Evolutionary conservation across 1,140 invertebrate species (phyloP), one percentile per base, ranked within the genome.

Genomic region (Bombus picipes): DNA sequence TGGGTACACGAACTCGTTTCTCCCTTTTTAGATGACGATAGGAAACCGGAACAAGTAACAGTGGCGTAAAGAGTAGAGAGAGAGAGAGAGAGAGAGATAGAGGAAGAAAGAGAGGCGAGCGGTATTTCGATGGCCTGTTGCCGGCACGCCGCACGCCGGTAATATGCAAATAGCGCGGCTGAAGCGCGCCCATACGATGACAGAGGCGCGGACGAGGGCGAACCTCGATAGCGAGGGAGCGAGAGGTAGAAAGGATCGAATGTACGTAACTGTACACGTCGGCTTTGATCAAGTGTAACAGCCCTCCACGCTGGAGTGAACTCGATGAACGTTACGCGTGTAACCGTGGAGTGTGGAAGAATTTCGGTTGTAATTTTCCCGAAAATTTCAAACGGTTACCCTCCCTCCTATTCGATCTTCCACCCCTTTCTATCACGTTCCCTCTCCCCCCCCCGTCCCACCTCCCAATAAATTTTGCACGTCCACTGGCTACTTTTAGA

Each of bases 131-230:
- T 93, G 93, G 92, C 90, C 91, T 92, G 91, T 92, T 92, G 92
- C 91, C 92, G 86, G 91, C 87, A 89, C 89, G 89, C 89, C 88
- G 86, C 86, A 91, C 88, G 85, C 87, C 92, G 89, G 91, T 94
- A 93, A 94, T 94, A 93, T 94, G 93, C 93, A 94, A 94, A 94
- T 94, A 94, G 92, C 91, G 89, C 91, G 89, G 90, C 89, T 91
- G 90, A 92, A 92, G 88, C 88, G 91, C 86, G 85, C 87, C 87
- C 88, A 86, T 83, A 90, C 87, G 90, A 91, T 92, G 92, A 93
- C 91, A 93, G 92, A 84, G 90, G 89, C 62, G n/a, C n/a, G 13
- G 65, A 32, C n/a, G n/a, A 66, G 65, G 84, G 43, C 68, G 90
- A 62, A 81, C 66, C 68, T 85, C 18, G 12, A 22, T 32, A 71